A percentile compares a stretch with the other conserved stretches of the same genome.
phyloP scores from a whole-genome alignment of 2,888 invertebrate species.

The Drosophila ustulata region DNA sequence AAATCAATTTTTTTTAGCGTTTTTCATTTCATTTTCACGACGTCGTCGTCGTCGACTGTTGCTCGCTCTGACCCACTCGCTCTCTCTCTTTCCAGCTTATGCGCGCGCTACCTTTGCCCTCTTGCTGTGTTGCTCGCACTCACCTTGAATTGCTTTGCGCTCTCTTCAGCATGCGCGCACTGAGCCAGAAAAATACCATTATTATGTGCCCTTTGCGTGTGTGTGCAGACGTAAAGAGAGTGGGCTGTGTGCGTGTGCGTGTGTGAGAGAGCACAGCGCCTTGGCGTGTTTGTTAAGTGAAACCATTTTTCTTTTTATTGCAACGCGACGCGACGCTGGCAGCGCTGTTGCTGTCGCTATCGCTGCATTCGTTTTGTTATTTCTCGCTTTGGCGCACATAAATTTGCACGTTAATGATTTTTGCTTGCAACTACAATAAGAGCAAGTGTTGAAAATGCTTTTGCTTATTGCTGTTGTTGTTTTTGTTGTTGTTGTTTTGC shows the following conservation, averaged over 20 bases:
- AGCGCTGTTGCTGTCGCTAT: conserved; percentile 1
- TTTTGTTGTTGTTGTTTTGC: conserved; percentile 48
- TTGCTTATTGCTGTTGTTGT: conserved; percentile 31
- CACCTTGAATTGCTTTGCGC: background rate
- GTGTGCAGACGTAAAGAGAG: conserved; percentile 4
- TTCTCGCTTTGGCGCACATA: conserved; percentile 79
- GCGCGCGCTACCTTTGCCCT: conserved; percentile 1
- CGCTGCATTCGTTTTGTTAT: conserved; percentile 67
- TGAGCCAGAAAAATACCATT: conserved; percentile 79
- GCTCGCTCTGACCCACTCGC: conserved; percentile 26
- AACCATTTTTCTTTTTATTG: conserved; percentile 82
- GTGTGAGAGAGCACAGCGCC: conserved; percentile 48
- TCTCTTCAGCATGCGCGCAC: conserved; percentile 44
- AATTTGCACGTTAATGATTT: conserved; percentile 79
- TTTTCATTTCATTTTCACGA: conserved; percentile 78
- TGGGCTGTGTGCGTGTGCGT: background rate
- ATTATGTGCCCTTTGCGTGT: conserved; percentile 41
- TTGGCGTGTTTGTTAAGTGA: conserved; percentile 82
- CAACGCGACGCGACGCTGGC: conserved; percentile 24
- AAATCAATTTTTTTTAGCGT: conserved; percentile 80
- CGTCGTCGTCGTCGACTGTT: conserved; percentile 58
- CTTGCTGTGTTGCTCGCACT: background rate
- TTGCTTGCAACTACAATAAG: conserved; percentile 61
- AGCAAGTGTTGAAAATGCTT: conserved; percentile 69
- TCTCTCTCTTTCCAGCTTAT: conserved; percentile 15